Evolutionary conservation across 2,797 vertebrate genomes (phyloP), one percentile per base, ranked within the genome.

Genomic region (Discoglossus pictus): DNA sequence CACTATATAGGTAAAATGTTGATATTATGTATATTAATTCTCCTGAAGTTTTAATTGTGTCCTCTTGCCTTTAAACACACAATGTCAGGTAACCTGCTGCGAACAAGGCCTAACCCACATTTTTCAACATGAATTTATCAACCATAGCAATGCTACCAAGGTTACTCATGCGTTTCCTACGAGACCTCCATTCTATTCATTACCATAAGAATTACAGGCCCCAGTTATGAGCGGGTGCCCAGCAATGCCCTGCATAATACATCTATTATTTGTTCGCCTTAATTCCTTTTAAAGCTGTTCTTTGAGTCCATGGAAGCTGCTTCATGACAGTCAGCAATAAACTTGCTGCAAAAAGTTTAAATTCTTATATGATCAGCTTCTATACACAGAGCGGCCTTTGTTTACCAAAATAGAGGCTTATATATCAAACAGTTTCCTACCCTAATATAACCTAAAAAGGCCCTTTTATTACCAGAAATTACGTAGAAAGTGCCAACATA

Each of bases 321-420:
- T 24, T 47, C 44, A 47, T 47, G 44, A 47, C 12, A 47, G 44
- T 47, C 44, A 47, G 44, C 44, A 47, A 12, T 47, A 47, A 47
- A 47, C 44, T 47, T 47, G 20, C 44, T 47, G 44, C 44, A 21
- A 12, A 47, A 47, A 11, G 21, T 47, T 23, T 21, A 44, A 47
- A 21, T 47, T 11, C 13, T 31, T 47, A 47, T 47, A 47, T 47
- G 44, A 11, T 47, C 20, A 47, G 18, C 6, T 21, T 21, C 20
- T 47, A 21, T 23, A 21, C 44, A 47, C 44, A 47, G 20, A 24
- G 6, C 1, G 8, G 18, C 44, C 44, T 23, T 47, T 47, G 44
- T 47, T 3, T 23, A 6, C 12, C 18, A 21, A 47, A 15, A 47
- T 24, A 47, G 44, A 47, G 18, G 20, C 1, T 20, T 9, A 47